Evolutionary conservation across 2,888 invertebrate species (phyloP).

Genomic region (Euplagia quadripunctaria): DNA sequence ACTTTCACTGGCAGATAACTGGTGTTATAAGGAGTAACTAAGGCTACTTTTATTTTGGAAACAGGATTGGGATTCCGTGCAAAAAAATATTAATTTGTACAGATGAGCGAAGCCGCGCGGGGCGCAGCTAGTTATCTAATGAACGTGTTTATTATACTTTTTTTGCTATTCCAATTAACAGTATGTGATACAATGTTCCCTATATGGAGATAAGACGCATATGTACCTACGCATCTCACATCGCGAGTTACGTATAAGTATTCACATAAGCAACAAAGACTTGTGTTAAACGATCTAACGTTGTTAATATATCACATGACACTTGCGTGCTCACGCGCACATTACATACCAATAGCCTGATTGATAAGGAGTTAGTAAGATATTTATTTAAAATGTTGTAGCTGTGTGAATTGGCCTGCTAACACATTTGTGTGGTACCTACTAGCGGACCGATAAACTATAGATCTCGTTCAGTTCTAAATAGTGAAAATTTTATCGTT

Average conservation of each 20-base stretch:
- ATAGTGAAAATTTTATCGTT: no score
- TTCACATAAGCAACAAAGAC: background rate
- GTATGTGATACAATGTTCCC: background rate
- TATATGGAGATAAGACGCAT: slow-evolving; percentile 1
- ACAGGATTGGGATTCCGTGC: no score
- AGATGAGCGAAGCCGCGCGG: no score
- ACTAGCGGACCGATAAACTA: no score
- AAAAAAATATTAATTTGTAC: no score
- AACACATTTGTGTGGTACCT: background rate
- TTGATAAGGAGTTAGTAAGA: background rate
- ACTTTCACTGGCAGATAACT: no score
- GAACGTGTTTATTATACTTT: background rate
- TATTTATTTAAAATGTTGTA: background rate
- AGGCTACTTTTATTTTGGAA: no score
- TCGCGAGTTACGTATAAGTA: background rate
- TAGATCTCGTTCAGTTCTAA: no score
- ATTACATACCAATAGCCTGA: background rate
- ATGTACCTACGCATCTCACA: background rate
- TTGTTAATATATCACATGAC: slow-evolving; percentile 1
- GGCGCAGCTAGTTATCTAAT: background rate
- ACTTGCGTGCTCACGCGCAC: background rate
- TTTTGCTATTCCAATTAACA: background rate
- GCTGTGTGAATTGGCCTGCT: background rate
- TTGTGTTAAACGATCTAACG: background rate
- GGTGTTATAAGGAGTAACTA: no score